phyloP scores from a whole-genome alignment of 2,113 vertebrate species.

The Saccopteryx leptura region DNA sequence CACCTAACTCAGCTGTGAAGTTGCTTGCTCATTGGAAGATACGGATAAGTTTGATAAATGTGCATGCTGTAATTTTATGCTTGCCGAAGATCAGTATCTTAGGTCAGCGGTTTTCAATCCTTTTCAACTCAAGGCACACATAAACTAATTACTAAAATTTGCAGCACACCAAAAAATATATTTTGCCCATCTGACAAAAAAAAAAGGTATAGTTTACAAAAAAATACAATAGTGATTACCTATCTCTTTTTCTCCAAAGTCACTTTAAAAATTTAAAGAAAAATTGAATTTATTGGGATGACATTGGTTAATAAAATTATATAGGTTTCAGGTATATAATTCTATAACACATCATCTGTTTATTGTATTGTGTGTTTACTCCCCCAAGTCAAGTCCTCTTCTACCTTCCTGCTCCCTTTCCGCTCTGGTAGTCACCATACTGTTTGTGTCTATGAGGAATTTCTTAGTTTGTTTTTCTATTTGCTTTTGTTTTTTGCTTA shows the following conservation, averaged over 20 bases:
- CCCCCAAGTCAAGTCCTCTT: too few relatives aligned
- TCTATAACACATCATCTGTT: too few relatives aligned
- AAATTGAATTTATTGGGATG: background rate
- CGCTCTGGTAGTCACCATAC: too few relatives aligned
- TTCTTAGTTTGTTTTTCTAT: too few relatives aligned
- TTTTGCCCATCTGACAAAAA: background rate
- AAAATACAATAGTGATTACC: background rate
- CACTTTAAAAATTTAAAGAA: background rate
- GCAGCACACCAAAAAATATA: background rate
- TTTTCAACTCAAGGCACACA: too few relatives aligned
- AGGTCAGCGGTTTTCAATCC: background rate
- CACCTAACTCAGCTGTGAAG: background rate
- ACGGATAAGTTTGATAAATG: background rate
- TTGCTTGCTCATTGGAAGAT: constrained; percentile 1
- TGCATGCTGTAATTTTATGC: background rate
- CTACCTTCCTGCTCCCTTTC: too few relatives aligned
- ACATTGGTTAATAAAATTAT: background rate
- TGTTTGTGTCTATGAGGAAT: too few relatives aligned
- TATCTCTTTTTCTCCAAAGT: background rate
- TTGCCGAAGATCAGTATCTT: background rate
- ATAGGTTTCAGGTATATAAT: too few relatives aligned
- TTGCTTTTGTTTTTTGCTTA: too few relatives aligned
- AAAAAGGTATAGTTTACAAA: background rate
- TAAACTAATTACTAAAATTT: too few relatives aligned
- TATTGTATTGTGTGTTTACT: too few relatives aligned